phyloP scores from a whole-genome alignment of 2,113 vertebrate species.

The Cololabis saira region DNA sequence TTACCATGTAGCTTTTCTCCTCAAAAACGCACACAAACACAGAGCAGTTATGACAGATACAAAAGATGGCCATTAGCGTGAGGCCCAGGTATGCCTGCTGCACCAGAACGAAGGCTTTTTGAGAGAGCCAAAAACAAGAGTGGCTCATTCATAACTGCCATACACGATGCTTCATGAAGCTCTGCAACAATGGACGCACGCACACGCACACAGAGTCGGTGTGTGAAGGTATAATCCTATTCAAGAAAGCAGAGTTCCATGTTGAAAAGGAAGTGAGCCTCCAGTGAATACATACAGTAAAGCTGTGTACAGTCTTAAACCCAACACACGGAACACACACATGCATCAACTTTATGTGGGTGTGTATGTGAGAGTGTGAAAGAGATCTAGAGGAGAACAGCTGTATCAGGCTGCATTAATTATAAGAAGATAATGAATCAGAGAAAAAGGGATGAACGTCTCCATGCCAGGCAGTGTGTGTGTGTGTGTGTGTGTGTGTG shows the following conservation, averaged over 20 bases:
- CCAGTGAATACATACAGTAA: conserved; percentile 39
- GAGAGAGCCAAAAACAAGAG: conserved; percentile 57
- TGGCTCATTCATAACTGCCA: conserved; percentile 63
- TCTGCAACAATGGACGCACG: conserved; percentile 3
- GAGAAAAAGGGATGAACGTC: conserved; percentile 28
- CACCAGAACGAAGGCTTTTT: conserved; percentile 43
- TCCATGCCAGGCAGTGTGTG: background rate
- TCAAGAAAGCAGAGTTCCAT: conserved; percentile 21
- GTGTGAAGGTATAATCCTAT: conserved; percentile 32
- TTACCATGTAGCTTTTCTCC: conserved; percentile 35
- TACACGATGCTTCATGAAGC: conserved; percentile 39
- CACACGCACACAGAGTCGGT: conserved; percentile 10
- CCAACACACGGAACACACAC: conserved; percentile 25
- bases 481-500: conserved; percentile 4
- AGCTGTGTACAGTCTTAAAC: background rate
- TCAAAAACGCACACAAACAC: conserved; percentile 35
- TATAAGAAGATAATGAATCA: conserved; percentile 69
- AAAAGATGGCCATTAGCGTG: conserved; percentile 68
- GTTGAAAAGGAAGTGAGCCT: conserved; percentile 23
- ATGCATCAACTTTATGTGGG: background rate
- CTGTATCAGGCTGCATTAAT: conserved; percentile 68
- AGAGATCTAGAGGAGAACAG: conserved; percentile 57
- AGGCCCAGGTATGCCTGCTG: conserved; percentile 49
- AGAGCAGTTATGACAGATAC: conserved; percentile 65
- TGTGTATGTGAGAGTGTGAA: conserved; percentile 5